Conservation (phyloP, 2,797 vertebrate species). For the Threskiornis aethiopicus region DNA sequence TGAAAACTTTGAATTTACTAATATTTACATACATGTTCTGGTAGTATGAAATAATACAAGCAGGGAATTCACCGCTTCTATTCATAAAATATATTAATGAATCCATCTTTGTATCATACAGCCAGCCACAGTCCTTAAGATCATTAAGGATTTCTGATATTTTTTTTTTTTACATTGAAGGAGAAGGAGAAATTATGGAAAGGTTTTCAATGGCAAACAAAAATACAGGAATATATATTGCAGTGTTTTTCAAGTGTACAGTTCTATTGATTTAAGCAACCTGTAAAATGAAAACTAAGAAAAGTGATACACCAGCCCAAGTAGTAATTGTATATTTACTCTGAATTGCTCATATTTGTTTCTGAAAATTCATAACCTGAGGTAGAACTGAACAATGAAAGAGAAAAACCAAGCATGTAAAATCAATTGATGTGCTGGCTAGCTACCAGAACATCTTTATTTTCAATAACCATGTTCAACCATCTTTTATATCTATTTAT, state of each 20-base stretch:
- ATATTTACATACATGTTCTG: not conserved
- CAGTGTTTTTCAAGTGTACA: not conserved
- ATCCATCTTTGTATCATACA: not conserved
- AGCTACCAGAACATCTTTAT: constrained; percentile 8
- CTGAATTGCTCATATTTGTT: constrained; percentile 1
- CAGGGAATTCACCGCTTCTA: not conserved
- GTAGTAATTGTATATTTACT: not conserved
- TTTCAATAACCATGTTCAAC: not conserved
- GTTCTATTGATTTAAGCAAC: not conserved
- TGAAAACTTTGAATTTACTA: not conserved
- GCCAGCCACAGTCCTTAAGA: not conserved
- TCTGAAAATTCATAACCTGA: constrained; percentile 27
- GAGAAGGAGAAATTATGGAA: not conserved
- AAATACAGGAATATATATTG: not conserved
- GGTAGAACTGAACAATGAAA: constrained; percentile 4
- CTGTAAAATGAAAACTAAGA: not conserved
- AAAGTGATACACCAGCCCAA: not conserved
- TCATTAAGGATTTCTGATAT: not conserved
- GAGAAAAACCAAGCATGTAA: not conserved
- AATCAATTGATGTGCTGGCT: constrained; percentile 21
- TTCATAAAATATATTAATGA: not conserved
- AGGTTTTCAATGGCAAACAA: not conserved
- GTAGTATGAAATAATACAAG: not conserved
- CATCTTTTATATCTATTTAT: constrained; percentile 15
- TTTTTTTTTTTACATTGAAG: not conserved